Percentiles rank a stretch among this genome's conserved stretches.
phyloP scores from a whole-genome alignment of 2,113 vertebrate genomes.

The Proterorhinus semilunaris region DNA sequence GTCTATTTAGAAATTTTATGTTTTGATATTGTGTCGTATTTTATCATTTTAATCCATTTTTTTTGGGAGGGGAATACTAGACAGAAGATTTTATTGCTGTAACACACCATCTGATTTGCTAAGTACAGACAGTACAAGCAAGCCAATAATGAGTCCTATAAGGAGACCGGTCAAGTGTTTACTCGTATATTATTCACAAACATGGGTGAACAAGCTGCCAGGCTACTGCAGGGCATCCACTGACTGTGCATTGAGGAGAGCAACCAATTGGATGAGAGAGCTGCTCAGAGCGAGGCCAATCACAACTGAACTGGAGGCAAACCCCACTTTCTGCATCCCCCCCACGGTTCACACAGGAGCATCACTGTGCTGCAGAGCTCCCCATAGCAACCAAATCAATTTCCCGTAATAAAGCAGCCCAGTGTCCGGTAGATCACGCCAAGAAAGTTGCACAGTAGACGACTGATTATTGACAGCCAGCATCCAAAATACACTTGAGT shows the following conservation, averaged over 20 bases:
- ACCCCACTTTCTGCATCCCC: slow-evolving; percentile 49
- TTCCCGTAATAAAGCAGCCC: slow-evolving; percentile 58
- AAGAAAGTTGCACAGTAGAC: too few relatives aligned
- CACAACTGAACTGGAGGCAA: slow-evolving; percentile 37
- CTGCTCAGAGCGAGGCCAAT: slow-evolving; percentile 47
- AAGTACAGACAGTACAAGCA: too few relatives aligned
- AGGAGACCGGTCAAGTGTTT: neutral
- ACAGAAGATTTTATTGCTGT: too few relatives aligned
- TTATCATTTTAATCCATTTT: too few relatives aligned
- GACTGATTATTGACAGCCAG: too few relatives aligned
- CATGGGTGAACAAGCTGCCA: slow-evolving; percentile 67
- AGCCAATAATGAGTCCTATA: neutral
- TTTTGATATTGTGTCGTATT: too few relatives aligned
- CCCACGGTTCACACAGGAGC: slow-evolving; percentile 17
- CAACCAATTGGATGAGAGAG: slow-evolving; percentile 49
- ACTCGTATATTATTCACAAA: slow-evolving; percentile 7
- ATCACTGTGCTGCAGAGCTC: slow-evolving; percentile 54
- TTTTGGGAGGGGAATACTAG: too few relatives aligned
- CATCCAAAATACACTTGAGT: too few relatives aligned
- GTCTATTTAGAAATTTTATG: too few relatives aligned
- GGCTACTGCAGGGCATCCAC: slow-evolving; percentile 60
- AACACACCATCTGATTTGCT: too few relatives aligned
- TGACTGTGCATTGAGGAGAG: slow-evolving; percentile 32
- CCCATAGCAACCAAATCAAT: slow-evolving; percentile 73
- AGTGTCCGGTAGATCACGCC: too few relatives aligned